A percentile compares a stretch with the other conserved stretches of the same genome.
Conservation (phyloP, 2,113 vertebrate species). For the Misgurnus anguillicaudatus region DNA sequence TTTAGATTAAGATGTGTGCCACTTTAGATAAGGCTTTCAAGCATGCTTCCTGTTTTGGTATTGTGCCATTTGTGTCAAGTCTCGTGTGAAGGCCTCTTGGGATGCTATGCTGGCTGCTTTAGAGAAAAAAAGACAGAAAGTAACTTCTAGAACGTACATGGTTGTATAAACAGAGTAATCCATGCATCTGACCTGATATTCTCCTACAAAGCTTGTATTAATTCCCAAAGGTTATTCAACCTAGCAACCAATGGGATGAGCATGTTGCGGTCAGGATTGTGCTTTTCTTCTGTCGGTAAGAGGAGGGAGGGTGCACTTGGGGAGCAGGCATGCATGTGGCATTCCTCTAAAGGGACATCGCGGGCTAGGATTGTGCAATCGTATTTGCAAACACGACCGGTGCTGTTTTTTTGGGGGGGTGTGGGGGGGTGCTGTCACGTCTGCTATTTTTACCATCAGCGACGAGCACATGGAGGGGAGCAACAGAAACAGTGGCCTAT, state of each 20-base stretch:
- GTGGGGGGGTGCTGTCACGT: conserved; percentile 62
- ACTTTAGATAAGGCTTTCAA: conserved; percentile 63
- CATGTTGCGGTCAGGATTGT: conserved; percentile 61
- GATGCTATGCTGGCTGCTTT: conserved; percentile 44
- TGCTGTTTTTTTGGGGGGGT: conserved; percentile 64
- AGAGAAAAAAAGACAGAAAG: conserved; percentile 29
- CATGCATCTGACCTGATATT: conserved; percentile 69
- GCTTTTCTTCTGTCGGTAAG: conserved; percentile 42
- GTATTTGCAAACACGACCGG: conserved; percentile 81
- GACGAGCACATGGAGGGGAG: conserved; percentile 70
- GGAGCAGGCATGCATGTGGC: conserved; percentile 54
- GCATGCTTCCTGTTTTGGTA: conserved; percentile 69
- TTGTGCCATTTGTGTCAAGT: conserved; percentile 59
- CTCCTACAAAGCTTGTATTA: conserved; percentile 73
- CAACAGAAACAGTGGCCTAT: conserved; percentile 80
- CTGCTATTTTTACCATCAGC: conserved; percentile 75
- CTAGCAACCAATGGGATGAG: conserved; percentile 69
- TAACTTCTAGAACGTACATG: conserved; percentile 68
- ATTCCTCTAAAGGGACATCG: conserved; percentile 63
- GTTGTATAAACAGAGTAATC: conserved; percentile 74
- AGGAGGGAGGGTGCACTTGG: conserved; percentile 3
- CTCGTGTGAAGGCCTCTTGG: conserved; percentile 44
- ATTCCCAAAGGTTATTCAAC: conserved; percentile 75
- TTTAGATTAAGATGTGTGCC: conserved; percentile 45
- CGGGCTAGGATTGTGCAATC: conserved; percentile 73